Evolutionary conservation across 2,888 invertebrate genomes (phyloP).

Genomic region (Mythimna lalbum): DNA sequence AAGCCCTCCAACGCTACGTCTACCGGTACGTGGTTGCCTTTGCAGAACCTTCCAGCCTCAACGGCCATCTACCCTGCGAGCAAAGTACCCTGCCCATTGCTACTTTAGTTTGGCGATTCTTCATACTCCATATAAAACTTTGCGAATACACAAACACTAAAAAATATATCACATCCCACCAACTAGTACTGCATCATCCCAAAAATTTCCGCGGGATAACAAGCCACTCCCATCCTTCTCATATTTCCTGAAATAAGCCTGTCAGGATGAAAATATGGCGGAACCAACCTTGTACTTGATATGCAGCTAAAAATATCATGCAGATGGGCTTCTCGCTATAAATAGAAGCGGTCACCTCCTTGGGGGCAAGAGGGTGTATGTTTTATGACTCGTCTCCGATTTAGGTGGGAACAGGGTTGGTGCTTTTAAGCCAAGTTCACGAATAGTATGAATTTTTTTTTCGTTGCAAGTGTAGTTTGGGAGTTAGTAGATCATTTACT

Average conservation of each 20-base stretch:
- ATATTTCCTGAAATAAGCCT: conserved; percentile 38
- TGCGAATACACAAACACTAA: not conserved
- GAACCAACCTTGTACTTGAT: conserved; percentile 49
- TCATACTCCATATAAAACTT: not conserved
- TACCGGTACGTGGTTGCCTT: not conserved
- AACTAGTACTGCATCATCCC: not conserved
- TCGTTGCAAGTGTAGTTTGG: too few relatives aligned
- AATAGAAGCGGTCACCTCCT: conserved; percentile 52
- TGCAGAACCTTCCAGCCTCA: too few relatives aligned
- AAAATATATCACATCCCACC: too few relatives aligned
- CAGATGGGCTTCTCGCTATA: conserved; percentile 36
- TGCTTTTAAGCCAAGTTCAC: too few relatives aligned
- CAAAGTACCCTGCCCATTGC: too few relatives aligned
- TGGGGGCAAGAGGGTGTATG: conserved; percentile 10
- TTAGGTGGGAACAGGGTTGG: conserved; percentile 26
- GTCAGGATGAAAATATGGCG: conserved; percentile 32
- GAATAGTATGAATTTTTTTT: too few relatives aligned
- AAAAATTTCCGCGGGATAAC: conserved; percentile 12
- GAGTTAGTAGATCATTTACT: too few relatives aligned
- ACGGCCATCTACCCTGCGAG: too few relatives aligned
- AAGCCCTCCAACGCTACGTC: not conserved
- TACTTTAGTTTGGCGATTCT: too few relatives aligned
- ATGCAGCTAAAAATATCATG: conserved; percentile 53
- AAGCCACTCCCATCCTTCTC: conserved; percentile 30
- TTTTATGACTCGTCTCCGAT: conserved; percentile 44